Evolutionary conservation across 2,888 invertebrate genomes (phyloP).

Genomic region (Scaptomyza caliginosa): DNA sequence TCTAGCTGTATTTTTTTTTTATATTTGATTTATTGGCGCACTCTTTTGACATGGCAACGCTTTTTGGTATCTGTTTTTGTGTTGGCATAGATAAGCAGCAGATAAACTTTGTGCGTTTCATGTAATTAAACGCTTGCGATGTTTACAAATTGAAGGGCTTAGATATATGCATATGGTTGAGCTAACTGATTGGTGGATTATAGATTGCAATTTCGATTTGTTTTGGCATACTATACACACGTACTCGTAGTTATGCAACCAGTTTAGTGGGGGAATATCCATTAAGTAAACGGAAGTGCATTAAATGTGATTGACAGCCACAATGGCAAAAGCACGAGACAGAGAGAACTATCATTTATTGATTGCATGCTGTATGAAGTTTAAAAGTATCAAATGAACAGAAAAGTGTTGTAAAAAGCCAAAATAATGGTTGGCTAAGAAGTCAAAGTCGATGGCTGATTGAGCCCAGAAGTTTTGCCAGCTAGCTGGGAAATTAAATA

Average conservation of each 20-base stretch:
- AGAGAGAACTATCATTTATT: slow-evolving; percentile 53
- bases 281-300: slow-evolving; percentile 55
- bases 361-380: slow-evolving; percentile 56
- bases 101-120: slow-evolving; percentile 22
- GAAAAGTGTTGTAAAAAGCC: neutral
- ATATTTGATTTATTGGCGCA: slow-evolving; percentile 40
- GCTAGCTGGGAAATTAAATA: slow-evolving; percentile 73
- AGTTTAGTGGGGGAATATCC: slow-evolving; percentile 13
- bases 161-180: slow-evolving; percentile 2
- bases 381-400: slow-evolving; percentile 40
- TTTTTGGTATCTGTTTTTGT: slow-evolving; percentile 29
- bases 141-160: slow-evolving; percentile 23
- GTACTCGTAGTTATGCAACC: neutral
- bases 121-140: slow-evolving; percentile 28
- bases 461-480: slow-evolving; percentile 53
- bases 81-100: slow-evolving; percentile 39
- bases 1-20: slow-evolving; percentile 17
- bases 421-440: slow-evolving; percentile 4
- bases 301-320: slow-evolving; percentile 41
- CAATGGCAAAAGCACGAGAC: slow-evolving; percentile 21
- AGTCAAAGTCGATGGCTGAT: slow-evolving; percentile 56
- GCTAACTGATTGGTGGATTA: slow-evolving; percentile 12
- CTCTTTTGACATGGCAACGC: slow-evolving; percentile 17
- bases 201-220: neutral
- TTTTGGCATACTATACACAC: neutral